phyloP scores from a whole-genome alignment of 2,888 invertebrate species.

The Crocallis elinguaria region DNA sequence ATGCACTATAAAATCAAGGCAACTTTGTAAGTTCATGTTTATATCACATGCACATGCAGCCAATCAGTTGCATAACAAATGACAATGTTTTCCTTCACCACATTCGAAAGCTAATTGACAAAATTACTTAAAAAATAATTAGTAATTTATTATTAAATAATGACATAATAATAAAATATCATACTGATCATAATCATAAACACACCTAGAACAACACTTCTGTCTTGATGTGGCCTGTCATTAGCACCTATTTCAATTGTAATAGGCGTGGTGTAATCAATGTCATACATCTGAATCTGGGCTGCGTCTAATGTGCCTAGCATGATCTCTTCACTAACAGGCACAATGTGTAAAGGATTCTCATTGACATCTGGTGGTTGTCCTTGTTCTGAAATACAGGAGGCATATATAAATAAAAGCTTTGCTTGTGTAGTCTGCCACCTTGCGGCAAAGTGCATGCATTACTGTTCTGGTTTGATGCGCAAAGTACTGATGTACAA shows the following conservation, averaged over 20 bases:
- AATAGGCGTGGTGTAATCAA: constrained; percentile 70
- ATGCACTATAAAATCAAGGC: no score
- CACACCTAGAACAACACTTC: constrained; percentile 68
- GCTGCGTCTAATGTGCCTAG: constrained; percentile 69
- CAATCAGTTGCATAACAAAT: no score
- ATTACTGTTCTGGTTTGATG: no score
- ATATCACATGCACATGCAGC: no score
- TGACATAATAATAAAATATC: no score
- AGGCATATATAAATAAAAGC: background rate
- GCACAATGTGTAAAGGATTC: constrained; percentile 46
- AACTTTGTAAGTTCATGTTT: no score
- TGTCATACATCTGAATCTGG: constrained; percentile 64
- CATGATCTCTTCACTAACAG: constrained; percentile 75
- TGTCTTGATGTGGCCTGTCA: constrained; percentile 71
- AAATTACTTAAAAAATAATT: no score
- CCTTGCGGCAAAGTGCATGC: no score
- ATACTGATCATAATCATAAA: background rate
- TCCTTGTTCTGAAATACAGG: constrained; percentile 56
- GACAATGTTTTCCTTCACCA: no score
- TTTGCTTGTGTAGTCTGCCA: background rate
- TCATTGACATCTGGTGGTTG: constrained; percentile 48
- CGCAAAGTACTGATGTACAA: no score
- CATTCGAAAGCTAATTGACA: no score
- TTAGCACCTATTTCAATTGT: constrained; percentile 74
- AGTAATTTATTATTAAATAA: no score